phyloP scores from a whole-genome alignment of 2,797 vertebrate species.

The Buphagus erythrorhynchus region DNA sequence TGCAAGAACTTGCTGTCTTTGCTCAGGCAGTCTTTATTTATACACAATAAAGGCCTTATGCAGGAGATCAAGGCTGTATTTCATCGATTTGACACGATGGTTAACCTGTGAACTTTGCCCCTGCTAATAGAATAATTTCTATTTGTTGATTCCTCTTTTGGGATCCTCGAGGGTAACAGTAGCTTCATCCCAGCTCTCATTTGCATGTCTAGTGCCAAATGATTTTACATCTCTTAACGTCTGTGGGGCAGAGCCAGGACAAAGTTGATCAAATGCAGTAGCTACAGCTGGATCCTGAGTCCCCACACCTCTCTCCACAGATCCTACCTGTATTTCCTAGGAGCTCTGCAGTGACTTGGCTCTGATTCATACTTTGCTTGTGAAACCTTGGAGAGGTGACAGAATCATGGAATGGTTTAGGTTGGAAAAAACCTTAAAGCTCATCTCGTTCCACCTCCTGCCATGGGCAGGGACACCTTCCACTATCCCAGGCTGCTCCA shows the following conservation, averaged over 20 bases:
- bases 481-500: neutral
- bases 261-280: neutral
- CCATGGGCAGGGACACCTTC: neutral
- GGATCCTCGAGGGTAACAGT: neutral
- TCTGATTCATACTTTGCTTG: neutral
- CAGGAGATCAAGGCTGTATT: constrained; percentile 57
- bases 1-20: constrained; percentile 43
- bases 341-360: neutral
- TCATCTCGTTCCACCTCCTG: neutral
- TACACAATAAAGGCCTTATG: constrained; percentile 60
- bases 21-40: constrained; percentile 34
- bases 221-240: neutral
- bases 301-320: neutral
- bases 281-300: neutral
- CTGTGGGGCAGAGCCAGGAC: neutral
- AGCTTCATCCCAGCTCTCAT: neutral
- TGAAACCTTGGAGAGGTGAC: neutral
- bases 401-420: neutral
- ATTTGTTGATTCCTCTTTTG: constrained; percentile 57
- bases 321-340: neutral
- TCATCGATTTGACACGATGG: constrained; percentile 62
- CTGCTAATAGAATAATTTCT: constrained; percentile 66
- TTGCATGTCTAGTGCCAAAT: constrained; percentile 27
- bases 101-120: constrained; percentile 64
- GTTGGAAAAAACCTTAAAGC: neutral